These are phyloP conservation scores for Acanthosoma haemorrhoidale DNA, from an alignment of 2,888 invertebrate species.

Conservation along the genomic window DNA sequence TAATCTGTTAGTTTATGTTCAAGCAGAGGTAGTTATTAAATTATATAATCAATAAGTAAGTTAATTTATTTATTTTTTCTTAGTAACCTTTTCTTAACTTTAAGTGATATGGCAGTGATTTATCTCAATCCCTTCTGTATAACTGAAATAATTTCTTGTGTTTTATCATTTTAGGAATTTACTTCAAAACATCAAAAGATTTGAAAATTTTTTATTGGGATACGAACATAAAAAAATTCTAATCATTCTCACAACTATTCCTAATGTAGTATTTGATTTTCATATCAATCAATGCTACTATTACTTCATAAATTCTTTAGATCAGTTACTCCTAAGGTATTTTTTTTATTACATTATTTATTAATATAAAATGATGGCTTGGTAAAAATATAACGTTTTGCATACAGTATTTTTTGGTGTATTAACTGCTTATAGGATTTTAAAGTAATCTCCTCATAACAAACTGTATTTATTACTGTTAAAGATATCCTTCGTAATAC, in stretches of 20 bases:
- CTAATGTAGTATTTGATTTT: not conserved
- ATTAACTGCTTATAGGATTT: too few species aligned
- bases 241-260: not conserved
- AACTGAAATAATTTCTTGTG: not conserved
- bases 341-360: not conserved
- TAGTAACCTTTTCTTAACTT: too few species aligned
- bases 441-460: too few species aligned
- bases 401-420: too few species aligned
- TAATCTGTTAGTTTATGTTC: too few species aligned
- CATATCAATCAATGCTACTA: not conserved
- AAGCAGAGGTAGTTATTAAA: too few species aligned
- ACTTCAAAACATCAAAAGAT: not conserved
- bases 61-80: too few species aligned
- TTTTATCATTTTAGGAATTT: constrained; percentile 16
- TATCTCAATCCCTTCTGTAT: not conserved
- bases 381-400: too few species aligned
- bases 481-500: too few species aligned
- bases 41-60: too few species aligned
- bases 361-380: not conserved
- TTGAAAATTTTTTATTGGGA: constrained; percentile 1
- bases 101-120: too few species aligned
- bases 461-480: too few species aligned
- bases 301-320: not conserved
- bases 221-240: not conserved
- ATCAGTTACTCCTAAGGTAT: constrained; percentile 14